Evolutionary conservation across 2,888 invertebrate species (phyloP).

Genomic region (Catotricha subobsoleta): DNA sequence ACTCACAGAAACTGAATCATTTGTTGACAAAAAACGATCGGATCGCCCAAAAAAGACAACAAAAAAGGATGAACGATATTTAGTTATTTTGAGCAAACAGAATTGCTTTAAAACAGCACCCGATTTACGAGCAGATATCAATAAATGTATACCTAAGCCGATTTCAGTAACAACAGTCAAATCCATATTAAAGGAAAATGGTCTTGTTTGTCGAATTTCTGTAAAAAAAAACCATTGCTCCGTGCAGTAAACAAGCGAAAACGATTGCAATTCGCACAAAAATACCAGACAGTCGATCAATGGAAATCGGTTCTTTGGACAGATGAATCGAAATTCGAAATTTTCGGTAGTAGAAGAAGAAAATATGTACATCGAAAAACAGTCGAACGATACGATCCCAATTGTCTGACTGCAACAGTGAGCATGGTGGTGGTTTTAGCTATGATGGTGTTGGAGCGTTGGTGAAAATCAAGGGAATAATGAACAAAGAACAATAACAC

Average conservation of each 20-base stretch:
- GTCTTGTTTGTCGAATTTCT: conserved; percentile 1
- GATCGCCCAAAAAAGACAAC: not conserved
- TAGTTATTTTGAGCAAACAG: not conserved
- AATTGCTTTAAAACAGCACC: not conserved
- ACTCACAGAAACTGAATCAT: not conserved
- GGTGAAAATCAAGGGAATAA: conserved; percentile 8
- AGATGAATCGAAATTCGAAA: conserved; percentile 10
- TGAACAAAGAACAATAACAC: conserved; percentile 3
- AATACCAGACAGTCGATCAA: conserved; percentile 7
- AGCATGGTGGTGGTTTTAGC: conserved; percentile 11
- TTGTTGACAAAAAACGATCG: not conserved
- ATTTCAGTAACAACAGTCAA: not conserved
- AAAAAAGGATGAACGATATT: not conserved
- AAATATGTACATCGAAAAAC: conserved; percentile 10
- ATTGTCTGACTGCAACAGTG: conserved; percentile 10
- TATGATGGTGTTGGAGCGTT: conserved; percentile 7
- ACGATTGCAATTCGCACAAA: conserved; percentile 6
- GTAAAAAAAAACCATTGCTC: conserved; percentile 8
- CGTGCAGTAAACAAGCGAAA: conserved; percentile 7
- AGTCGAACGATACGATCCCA: conserved; percentile 1
- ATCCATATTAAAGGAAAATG: not conserved
- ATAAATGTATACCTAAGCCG: not conserved
- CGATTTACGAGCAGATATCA: not conserved
- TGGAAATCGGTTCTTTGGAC: conserved; percentile 8
- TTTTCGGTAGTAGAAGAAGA: conserved; percentile 12